A percentile compares a stretch with the other conserved stretches of the same genome.
These are phyloP conservation scores for Pelochelys cantorii DNA, from an alignment of 2,797 vertebrate genomes.

Conservation along the genomic window DNA sequence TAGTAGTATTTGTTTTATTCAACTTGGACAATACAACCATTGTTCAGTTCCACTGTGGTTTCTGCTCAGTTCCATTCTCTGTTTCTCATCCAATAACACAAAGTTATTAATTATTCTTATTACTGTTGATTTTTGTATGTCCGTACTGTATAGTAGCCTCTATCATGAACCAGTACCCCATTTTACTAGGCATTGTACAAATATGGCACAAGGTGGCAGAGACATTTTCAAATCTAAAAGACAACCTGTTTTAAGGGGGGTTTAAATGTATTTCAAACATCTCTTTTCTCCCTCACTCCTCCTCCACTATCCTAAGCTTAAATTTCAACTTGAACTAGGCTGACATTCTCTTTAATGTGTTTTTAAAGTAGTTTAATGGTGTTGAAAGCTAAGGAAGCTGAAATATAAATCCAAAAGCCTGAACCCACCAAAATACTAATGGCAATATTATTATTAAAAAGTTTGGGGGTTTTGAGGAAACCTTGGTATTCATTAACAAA, in stretches of 20 bases:
- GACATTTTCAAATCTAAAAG: neutral
- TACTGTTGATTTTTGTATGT: neutral
- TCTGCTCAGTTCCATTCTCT: neutral
- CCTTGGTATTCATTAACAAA: conserved; percentile 33
- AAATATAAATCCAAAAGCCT: conserved; percentile 51
- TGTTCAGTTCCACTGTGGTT: neutral
- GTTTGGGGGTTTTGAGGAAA: conserved; percentile 34
- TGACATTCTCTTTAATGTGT: conserved; percentile 49
- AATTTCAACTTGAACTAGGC: conserved; percentile 26
- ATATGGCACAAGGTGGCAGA: neutral
- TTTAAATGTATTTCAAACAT: neutral
- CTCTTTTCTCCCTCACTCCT: neutral
- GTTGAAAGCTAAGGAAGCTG: conserved; percentile 66
- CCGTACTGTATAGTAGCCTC: neutral
- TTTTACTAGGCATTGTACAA: neutral
- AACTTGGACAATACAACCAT: neutral
- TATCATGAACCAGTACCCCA: neutral
- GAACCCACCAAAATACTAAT: conserved; percentile 61
- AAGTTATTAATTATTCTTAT: neutral
- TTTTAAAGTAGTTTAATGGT: conserved; percentile 62
- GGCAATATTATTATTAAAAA: conserved; percentile 60
- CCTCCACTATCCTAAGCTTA: rapidly evolving
- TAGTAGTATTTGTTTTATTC: conserved; percentile 14
- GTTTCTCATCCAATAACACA: neutral
- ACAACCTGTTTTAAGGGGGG: neutral